These are phyloP conservation scores for Adoxophyes honmai DNA, from an alignment of 1,140 invertebrate genomes.

Conservation along the genomic window DNA sequence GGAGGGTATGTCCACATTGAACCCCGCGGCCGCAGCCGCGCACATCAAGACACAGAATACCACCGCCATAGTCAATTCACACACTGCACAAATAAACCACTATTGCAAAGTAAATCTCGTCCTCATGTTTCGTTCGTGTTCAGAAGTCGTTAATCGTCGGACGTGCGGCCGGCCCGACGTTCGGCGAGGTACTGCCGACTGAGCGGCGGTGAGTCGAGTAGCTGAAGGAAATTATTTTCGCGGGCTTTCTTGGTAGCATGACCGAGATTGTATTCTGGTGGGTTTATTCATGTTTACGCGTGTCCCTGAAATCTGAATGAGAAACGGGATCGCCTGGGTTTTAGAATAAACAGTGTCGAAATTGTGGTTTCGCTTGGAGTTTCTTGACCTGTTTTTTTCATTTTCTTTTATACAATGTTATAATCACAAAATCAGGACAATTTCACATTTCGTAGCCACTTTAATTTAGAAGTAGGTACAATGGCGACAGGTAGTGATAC, in stretches of 20 bases:
- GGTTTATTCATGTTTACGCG: conserved; percentile 8
- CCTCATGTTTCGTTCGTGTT: conserved; percentile 68
- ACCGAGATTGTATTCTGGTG: conserved; percentile 27
- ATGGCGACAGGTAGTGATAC: too few relatives aligned
- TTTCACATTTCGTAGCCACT: too few relatives aligned
- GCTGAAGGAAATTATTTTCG: conserved; percentile 49
- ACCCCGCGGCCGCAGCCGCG: conserved; percentile 47
- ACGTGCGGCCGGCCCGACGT: conserved; percentile 29
- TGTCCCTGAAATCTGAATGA: neutral
- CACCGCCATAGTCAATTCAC: conserved; percentile 51
- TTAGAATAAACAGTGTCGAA: too few relatives aligned
- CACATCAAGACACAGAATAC: conserved; percentile 54
- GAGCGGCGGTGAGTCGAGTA: conserved; percentile 43
- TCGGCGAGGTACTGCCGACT: conserved; percentile 40
- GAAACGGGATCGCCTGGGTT: too few relatives aligned
- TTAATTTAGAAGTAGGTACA: too few relatives aligned
- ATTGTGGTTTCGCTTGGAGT: neutral
- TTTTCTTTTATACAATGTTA: too few relatives aligned
- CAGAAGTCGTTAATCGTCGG: conserved; percentile 47
- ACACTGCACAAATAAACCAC: conserved; percentile 31
- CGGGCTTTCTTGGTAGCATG: conserved; percentile 48
- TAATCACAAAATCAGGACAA: too few relatives aligned
- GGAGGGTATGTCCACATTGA: conserved; percentile 70
- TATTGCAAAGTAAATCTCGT: conserved; percentile 54
- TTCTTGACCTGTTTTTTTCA: too few relatives aligned